Evolutionary conservation across 2,888 invertebrate species (phyloP), one percentile per base, ranked within the genome.

Genomic region (Xylocampa areola): DNA sequence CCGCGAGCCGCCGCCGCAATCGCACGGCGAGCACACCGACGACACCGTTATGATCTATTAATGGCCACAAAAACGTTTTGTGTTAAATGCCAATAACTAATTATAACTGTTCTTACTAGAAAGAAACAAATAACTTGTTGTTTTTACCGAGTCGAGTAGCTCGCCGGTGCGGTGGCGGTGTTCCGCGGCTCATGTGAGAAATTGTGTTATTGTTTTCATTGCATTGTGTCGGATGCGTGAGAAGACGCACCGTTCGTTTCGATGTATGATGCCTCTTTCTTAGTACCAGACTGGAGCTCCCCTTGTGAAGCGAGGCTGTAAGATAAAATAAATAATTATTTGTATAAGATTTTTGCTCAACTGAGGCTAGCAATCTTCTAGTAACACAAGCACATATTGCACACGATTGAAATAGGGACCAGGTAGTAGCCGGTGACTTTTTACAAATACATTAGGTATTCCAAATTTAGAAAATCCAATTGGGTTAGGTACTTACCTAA

Each of bases 81-180:
- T 68, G 75, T 69, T 72, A 81, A 81, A 80, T 77, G 79, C 79
- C 77, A 80, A 81, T 78, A 78, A 79, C 82, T 84, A 84, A 86
- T 83, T 78, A 82, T 84, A 86, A 80, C 81, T 78, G 78, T 68
- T 73, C 57, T 70, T 69, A 63, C 68, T 36, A 72, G 52, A 65
- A 72, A 54, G n/a, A n/a, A n/a, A n/a, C n/a, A 61, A 68, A 71
- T 64, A 68, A 62, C 41, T 65, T 57, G 51, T 49, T 55, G 66
- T 73, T 76, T 68, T 69, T 68, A 61, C 54, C 54, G 63, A 43
- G 47, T 27, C 11, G 33, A 45, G 33, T 29, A 35, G 32, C 37
- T 29, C 37, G 37, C 27, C 16, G 27, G 35, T 43, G 16, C 16
- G 27, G 35, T 43, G 16, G 48, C 44, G 57, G 30, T 32, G 36